A percentile compares a stretch with the other conserved stretches of the same genome.
Conservation (phyloP, 2,888 invertebrate species). For the Oscheius sp. region DNA sequence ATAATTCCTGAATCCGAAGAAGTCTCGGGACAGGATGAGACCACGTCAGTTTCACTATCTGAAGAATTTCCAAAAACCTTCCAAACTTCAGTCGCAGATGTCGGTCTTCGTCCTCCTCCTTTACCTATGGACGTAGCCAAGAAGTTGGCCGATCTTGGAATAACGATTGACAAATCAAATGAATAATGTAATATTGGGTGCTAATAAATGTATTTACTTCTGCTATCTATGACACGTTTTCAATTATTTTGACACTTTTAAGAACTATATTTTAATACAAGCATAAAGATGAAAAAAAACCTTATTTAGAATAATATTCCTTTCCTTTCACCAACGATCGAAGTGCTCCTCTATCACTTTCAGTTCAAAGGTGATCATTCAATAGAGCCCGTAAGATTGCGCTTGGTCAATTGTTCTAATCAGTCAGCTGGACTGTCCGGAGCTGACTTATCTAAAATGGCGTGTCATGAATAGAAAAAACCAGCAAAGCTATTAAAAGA, state of each 20-base stretch:
- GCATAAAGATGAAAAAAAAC: too few relatives aligned
- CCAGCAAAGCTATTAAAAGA: too few relatives aligned
- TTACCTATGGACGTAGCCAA: constrained; percentile 9
- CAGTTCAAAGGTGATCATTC: too few relatives aligned
- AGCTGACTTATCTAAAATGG: too few relatives aligned
- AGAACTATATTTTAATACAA: neutral
- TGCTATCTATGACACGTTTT: too few relatives aligned
- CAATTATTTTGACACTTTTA: neutral
- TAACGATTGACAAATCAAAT: constrained; percentile 16
- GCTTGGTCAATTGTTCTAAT: too few relatives aligned
- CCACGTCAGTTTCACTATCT: neutral
- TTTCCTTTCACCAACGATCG: too few relatives aligned
- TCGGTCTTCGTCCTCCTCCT: constrained; percentile 17
- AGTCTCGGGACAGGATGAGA: neutral
- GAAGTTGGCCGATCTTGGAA: constrained; percentile 11
- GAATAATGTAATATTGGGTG: neutral
- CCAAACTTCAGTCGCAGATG: constrained; percentile 2
- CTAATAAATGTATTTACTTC: neutral
- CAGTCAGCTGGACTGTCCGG: too few relatives aligned
- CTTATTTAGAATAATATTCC: too few relatives aligned
- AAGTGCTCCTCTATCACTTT: too few relatives aligned
- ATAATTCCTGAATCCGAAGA: constrained; percentile 9
- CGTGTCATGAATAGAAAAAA: too few relatives aligned
- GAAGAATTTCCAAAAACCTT: constrained; percentile 1
- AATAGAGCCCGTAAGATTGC: too few relatives aligned